Evolutionary conservation across 2,888 invertebrate genomes (phyloP).

Genomic region (Lepetodrilus schrolli): DNA sequence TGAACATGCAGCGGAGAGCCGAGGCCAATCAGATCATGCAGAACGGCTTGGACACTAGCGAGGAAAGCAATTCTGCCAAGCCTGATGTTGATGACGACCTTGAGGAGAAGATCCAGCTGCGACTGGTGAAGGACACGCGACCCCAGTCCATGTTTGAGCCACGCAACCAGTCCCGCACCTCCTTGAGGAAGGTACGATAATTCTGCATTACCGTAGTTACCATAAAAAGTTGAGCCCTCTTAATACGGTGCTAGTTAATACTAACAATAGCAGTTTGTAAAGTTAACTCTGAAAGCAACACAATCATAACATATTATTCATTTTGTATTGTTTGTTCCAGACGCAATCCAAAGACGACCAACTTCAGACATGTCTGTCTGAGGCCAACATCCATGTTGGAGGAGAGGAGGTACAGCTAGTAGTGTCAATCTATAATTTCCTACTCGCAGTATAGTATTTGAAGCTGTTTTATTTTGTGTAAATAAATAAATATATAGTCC

Average conservation of each 20-base stretch:
- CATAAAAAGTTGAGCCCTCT: too few species aligned
- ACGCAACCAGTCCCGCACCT: constrained; percentile 58
- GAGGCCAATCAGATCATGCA: background rate
- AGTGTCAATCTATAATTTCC: too few species aligned
- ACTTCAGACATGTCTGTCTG: constrained; percentile 11
- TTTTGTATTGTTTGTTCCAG: too few species aligned
- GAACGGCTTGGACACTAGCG: constrained; percentile 5
- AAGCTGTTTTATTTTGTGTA: too few species aligned
- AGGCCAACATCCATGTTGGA: background rate
- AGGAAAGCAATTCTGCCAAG: background rate
- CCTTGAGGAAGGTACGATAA: constrained; percentile 1
- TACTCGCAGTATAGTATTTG: too few species aligned
- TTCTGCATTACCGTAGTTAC: too few species aligned
- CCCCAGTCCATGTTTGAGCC: constrained; percentile 74
- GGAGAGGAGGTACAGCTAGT: constrained; percentile 11
- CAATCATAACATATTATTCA: too few species aligned
- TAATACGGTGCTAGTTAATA: too few species aligned
- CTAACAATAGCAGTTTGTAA: too few species aligned
- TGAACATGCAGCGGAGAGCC: constrained; percentile 33
- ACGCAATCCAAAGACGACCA: constrained; percentile 1
- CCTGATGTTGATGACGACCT: background rate
- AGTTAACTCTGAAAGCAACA: too few species aligned
- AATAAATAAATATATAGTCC: too few species aligned
- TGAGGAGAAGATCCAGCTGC: constrained; percentile 14
- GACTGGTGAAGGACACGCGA: constrained; percentile 46